Percentiles rank a stretch among this genome's conserved stretches.
phyloP scores from a whole-genome alignment of 2,888 invertebrate genomes.

The Limenitis camilla region DNA sequence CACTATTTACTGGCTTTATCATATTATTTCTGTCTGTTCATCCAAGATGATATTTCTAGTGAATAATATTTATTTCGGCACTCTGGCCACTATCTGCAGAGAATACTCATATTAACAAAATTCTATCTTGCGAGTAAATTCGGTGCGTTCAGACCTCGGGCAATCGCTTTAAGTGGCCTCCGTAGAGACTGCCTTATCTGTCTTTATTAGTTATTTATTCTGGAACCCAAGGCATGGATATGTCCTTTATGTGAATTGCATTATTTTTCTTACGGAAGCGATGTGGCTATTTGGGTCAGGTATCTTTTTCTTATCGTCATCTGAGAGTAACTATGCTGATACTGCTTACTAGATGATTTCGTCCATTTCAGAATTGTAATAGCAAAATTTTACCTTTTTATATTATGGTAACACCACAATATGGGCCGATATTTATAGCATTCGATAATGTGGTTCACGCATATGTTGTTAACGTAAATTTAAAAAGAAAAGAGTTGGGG shows the following conservation, averaged over 20 bases:
- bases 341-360: no score
- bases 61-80: conserved; percentile 58
- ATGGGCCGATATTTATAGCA: no score
- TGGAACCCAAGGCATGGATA: conserved; percentile 34
- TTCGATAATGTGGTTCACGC: no score
- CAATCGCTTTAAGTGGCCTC: conserved; percentile 68
- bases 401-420: no score
- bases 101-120: conserved; percentile 58
- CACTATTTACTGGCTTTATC: no score
- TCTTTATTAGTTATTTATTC: conserved; percentile 69
- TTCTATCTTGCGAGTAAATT: conserved; percentile 47
- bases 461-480: no score
- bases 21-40: no score
- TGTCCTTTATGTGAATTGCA: conserved; percentile 55
- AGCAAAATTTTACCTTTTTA: no score
- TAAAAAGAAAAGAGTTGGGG: no score
- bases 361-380: conserved; percentile 32
- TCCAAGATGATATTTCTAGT: conserved; percentile 32
- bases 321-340: no score
- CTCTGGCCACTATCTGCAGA: conserved; percentile 46
- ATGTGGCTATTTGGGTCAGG: conserved; percentile 12
- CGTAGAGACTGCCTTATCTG: conserved; percentile 49
- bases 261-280: conserved; percentile 33
- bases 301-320: conserved; percentile 4
- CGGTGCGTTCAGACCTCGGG: conserved; percentile 43